Evolutionary conservation across 1,140 invertebrate genomes (phyloP), one percentile per base, ranked within the genome.

Genomic region (Neodiprion virginianus): DNA sequence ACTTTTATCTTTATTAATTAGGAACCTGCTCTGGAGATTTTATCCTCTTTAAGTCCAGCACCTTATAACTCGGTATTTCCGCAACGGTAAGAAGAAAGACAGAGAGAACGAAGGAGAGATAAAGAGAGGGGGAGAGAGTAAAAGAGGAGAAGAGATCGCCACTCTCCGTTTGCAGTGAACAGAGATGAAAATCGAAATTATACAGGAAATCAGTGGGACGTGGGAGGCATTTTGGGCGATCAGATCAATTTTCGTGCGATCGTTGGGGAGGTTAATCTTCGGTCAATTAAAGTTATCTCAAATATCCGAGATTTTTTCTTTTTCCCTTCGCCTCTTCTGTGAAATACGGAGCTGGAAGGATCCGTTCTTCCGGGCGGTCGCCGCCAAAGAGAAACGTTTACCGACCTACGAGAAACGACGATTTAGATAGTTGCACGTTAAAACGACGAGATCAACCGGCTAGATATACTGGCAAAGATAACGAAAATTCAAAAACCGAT

Each of bases 1-100:
- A 23, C 48, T 12, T 73, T 49, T 68, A 73, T 48, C 66, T 47
- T 68, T 68, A 68, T 73, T 73, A 73, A 73, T 73, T 73, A 73
- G 66, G 40, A 67, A 12, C 65, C 66, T 23, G 40, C 28, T 17
- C 12, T 4, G 12, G 61, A 65, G 12, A 21, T 65, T 65, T 65
- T 14, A 14, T 17, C 17, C 61, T 65, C 61, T 17, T 11, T 17
- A 21, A 65, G 5, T 40, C 28, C 61, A 1, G 61, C 28, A 5
- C 28, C 28, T 40, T 40, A 40, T 40, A 5, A 5, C 28, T 40
- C 28, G 28, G 28, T 40, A 1, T 40, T 40, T 40, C 28, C 28
- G 28, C 28, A 40, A 40, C 28, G 28, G 28, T 40, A 40, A 40
- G 28, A 5, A 40, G 28, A 40, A 40, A 40, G 28, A 40, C 28